Percentiles rank a stretch among this genome's conserved stretches.
phyloP scores from a whole-genome alignment of 1,140 invertebrate species.

The Drosophila persimilis region DNA sequence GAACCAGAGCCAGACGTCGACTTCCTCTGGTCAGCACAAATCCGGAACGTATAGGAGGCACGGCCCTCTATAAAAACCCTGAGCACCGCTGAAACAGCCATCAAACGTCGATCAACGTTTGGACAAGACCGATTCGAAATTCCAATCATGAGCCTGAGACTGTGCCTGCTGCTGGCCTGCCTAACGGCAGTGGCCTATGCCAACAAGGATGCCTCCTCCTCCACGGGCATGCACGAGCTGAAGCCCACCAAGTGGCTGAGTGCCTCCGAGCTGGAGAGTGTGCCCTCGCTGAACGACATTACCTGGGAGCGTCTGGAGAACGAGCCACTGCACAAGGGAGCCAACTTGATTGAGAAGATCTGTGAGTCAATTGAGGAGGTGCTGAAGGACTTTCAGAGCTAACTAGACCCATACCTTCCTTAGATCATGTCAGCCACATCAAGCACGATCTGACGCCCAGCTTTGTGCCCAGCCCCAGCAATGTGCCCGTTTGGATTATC shows the following conservation, averaged over 20 bases:
- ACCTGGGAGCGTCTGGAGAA: conserved; percentile 68
- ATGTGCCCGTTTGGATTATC: conserved; percentile 70
- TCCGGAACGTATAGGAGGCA: conserved; percentile 1
- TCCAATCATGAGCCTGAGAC: conserved; percentile 55
- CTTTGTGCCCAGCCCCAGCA: conserved; percentile 74
- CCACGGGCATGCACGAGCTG: conserved; percentile 21
- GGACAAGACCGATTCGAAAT: conserved; percentile 39
- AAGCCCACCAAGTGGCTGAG: conserved; percentile 71
- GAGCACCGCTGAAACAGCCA: conserved; percentile 12
- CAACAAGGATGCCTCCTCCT: conserved; percentile 43
- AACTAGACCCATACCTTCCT: not conserved
- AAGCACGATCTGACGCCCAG: conserved; percentile 63
- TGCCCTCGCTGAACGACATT: conserved; percentile 72
- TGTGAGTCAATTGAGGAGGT: conserved; percentile 31
- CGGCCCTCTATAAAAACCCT: conserved; percentile 49
- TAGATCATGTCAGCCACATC: conserved; percentile 71
- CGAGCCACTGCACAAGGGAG: conserved; percentile 64
- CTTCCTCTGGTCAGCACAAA: conserved; percentile 41
- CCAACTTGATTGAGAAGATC: conserved; percentile 62
- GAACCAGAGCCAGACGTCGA: conserved; percentile 2
- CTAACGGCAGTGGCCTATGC: conserved; percentile 54
- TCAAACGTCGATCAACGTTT: conserved; percentile 71
- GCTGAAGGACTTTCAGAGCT: no score
- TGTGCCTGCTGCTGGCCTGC: conserved; percentile 70
- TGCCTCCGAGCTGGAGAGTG: conserved; percentile 54